phyloP scores from a whole-genome alignment of 2,888 invertebrate species.

The Drosophila planitibia region DNA sequence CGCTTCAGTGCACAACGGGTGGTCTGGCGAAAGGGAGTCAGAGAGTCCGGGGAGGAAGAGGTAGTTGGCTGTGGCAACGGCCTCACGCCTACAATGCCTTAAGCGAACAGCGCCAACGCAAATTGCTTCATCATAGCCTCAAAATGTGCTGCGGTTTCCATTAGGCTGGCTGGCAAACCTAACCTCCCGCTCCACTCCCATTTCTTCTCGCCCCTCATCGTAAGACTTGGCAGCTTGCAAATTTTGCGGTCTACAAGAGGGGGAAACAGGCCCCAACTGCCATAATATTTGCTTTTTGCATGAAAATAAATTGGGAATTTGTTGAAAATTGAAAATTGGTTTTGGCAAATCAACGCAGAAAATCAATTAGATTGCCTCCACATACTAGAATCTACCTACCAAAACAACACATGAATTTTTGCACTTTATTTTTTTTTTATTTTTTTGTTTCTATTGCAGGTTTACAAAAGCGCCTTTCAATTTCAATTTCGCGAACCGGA shows the following conservation, averaged over 20 bases:
- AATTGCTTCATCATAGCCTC: constrained; percentile 79
- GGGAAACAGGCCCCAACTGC: constrained; percentile 46
- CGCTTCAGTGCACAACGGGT: constrained; percentile 67
- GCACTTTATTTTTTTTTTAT: constrained; percentile 8
- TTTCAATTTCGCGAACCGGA: constrained; percentile 85
- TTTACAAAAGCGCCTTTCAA: constrained; percentile 84
- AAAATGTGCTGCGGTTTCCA: constrained; percentile 79
- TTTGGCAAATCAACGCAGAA: constrained; percentile 61
- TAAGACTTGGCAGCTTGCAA: constrained; percentile 69
- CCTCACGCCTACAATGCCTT: constrained; percentile 60
- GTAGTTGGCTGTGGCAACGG: constrained; percentile 4
- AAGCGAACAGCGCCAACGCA: constrained; percentile 65
- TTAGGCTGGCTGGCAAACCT: constrained; percentile 55
- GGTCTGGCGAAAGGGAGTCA: constrained; percentile 10
- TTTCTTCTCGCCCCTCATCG: neutral
- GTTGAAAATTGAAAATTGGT: constrained; percentile 63
- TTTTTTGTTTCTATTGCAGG: constrained; percentile 59
- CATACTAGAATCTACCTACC: constrained; percentile 26
- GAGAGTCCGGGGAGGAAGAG: neutral
- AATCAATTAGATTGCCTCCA: constrained; percentile 78
- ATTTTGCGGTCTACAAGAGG: constrained; percentile 66
- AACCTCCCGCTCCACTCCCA: constrained; percentile 4
- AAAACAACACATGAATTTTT: constrained; percentile 49
- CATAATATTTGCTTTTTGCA: constrained; percentile 73
- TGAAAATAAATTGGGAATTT: constrained; percentile 77